These are phyloP conservation scores for Narcine bancroftii DNA, from an alignment of 2,113 vertebrate species.

Conservation along the genomic window DNA sequence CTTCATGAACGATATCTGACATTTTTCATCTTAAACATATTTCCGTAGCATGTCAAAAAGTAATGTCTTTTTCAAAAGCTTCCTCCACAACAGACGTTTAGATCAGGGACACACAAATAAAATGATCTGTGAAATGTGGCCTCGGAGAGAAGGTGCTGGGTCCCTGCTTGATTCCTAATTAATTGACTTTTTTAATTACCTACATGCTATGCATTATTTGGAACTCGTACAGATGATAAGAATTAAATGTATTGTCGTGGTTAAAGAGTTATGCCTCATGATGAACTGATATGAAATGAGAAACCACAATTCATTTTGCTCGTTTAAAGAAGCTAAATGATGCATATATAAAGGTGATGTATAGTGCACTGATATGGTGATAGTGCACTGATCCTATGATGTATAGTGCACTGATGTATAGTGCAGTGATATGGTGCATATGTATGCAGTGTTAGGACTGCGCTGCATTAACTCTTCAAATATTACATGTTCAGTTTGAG, in stretches of 20 bases:
- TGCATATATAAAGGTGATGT: conserved; percentile 33
- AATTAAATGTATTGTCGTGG: conserved; percentile 32
- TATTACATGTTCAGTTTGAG: background rate
- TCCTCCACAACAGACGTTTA: background rate
- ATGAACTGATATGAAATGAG: conserved; percentile 33
- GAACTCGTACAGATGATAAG: background rate
- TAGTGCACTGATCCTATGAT: conserved; percentile 27
- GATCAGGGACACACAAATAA: conserved; percentile 22
- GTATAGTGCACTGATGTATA: conserved; percentile 22
- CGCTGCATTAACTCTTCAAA: background rate
- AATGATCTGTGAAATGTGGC: conserved; percentile 33
- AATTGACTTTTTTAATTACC: conserved; percentile 36
- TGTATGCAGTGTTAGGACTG: background rate
- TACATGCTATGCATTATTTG: conserved; percentile 37
- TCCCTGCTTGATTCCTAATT: conserved; percentile 35
- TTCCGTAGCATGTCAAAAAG: conserved; percentile 15
- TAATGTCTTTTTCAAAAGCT: conserved; percentile 28
- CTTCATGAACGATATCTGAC: background rate
- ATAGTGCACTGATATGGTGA: background rate
- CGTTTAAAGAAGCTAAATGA: conserved; percentile 33
- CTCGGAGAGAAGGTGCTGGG: conserved; percentile 18
- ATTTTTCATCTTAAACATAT: background rate
- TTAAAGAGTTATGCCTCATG: conserved; percentile 31
- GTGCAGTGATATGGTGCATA: conserved; percentile 6
- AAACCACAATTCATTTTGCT: conserved; percentile 34